Percentiles rank a stretch among this genome's conserved stretches.
phyloP scores from a whole-genome alignment of 2,888 invertebrate species.

The Eulithis testata region DNA sequence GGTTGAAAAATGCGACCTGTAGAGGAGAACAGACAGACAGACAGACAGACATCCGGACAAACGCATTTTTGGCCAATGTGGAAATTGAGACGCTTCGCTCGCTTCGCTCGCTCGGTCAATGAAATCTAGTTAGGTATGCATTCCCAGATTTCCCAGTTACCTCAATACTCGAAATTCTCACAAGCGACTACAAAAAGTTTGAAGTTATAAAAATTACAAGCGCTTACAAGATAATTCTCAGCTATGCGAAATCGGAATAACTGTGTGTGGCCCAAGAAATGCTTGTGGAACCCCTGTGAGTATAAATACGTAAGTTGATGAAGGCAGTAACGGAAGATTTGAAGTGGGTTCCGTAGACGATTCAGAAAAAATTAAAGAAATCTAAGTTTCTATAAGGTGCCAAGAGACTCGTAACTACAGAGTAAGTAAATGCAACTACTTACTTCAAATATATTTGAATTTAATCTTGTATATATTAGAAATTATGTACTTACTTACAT shows the following conservation, averaged over 20 bases:
- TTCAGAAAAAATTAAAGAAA: neutral
- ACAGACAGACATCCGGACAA: no score
- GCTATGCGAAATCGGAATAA: conserved; percentile 33
- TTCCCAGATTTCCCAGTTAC: conserved; percentile 1
- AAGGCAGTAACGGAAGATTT: conserved; percentile 1
- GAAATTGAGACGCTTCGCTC: no score
- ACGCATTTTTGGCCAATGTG: no score
- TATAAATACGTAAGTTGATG: conserved; percentile 11
- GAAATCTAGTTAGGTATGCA: neutral
- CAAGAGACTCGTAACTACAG: no score
- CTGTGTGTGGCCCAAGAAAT: conserved; percentile 33
- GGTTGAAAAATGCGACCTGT: no score
- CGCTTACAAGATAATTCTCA: conserved; percentile 48
- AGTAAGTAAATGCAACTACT: no score
- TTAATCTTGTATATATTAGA: no score
- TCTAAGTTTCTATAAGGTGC: no score
- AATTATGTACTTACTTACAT: no score
- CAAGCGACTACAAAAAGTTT: conserved; percentile 42
- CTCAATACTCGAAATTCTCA: conserved; percentile 5
- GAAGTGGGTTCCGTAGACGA: conserved; percentile 14
- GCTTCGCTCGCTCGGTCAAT: no score
- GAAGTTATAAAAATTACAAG: conserved; percentile 43
- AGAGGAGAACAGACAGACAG: no score
- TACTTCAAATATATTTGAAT: no score
- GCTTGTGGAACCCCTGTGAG: conserved; percentile 15